A percentile compares a stretch with the other conserved stretches of the same genome.
Evolutionary conservation across 1,140 invertebrate genomes (phyloP).

Genomic region (Papilio glaucus): DNA sequence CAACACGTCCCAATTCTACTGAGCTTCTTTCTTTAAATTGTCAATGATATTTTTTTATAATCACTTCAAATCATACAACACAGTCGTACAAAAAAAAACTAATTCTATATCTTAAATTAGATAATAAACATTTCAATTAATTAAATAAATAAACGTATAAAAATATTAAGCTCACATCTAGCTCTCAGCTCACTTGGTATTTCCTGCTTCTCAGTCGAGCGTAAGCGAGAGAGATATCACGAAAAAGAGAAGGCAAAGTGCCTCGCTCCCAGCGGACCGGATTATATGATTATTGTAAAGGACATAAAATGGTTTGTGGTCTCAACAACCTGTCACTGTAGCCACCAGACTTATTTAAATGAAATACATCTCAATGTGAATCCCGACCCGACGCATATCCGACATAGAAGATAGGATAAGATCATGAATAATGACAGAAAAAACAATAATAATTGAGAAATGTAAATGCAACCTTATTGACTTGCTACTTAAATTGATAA

Average conservation of each 20-base stretch:
- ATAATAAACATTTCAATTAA: not conserved
- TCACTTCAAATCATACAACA: not conserved
- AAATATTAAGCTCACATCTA: not conserved
- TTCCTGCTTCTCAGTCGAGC: not conserved
- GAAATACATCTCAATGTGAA: not conserved
- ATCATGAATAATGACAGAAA: not conserved
- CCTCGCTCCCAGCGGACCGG: too few species aligned
- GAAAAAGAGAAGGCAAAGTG: not conserved
- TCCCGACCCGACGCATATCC: not conserved
- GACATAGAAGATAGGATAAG: not conserved
- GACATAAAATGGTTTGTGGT: too few species aligned
- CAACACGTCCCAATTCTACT: not conserved
- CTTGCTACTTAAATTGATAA: not conserved
- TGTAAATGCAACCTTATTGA: too few species aligned
- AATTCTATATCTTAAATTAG: not conserved
- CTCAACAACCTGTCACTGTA: not conserved
- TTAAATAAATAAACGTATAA: not conserved
- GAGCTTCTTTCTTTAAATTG: not conserved
- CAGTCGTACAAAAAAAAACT: too few species aligned
- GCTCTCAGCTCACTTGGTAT: not conserved
- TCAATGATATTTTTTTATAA: not conserved
- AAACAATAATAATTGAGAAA: not conserved
- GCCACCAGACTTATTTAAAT: not conserved
- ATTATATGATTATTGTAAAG: too few species aligned
- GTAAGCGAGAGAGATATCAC: too few species aligned